Conservation (phyloP, 2,797 vertebrate genomes). For the Selene dorsalis region DNA sequence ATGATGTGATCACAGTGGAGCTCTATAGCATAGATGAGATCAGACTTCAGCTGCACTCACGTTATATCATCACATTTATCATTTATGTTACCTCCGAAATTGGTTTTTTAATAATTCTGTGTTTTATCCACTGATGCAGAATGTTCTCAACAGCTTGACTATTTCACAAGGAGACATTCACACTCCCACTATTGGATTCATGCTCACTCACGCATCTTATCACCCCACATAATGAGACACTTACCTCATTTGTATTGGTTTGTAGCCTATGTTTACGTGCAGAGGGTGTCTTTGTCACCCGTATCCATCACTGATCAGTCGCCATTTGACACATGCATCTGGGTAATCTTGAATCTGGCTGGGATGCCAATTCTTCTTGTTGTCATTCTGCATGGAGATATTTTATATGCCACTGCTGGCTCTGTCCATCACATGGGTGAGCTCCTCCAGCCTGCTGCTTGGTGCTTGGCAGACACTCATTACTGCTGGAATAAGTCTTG, state of each 20-base stretch:
- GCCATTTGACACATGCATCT: slow-evolving; percentile 37
- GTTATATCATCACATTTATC: not conserved
- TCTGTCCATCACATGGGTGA: slow-evolving; percentile 59
- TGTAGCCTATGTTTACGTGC: slow-evolving; percentile 31
- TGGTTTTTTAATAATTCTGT: slow-evolving; percentile 1
- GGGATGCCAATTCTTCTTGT: slow-evolving; percentile 35
- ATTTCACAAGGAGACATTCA: slow-evolving; percentile 25
- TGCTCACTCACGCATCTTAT: slow-evolving; percentile 36
- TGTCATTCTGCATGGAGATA: slow-evolving; percentile 43
- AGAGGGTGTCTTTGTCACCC: slow-evolving; percentile 31
- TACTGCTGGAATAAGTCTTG: slow-evolving; percentile 63
- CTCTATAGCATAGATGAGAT: not conserved
- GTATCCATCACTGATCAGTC: slow-evolving; percentile 49
- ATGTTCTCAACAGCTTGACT: slow-evolving; percentile 13
- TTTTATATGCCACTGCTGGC: slow-evolving; percentile 22
- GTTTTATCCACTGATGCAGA: slow-evolving; percentile 2
- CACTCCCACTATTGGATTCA: slow-evolving; percentile 15
- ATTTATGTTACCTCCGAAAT: slow-evolving; percentile 16
- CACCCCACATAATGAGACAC: slow-evolving; percentile 35
- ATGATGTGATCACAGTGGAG: not conserved
- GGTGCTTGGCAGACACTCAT: slow-evolving; percentile 66
- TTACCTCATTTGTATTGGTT: slow-evolving; percentile 45
- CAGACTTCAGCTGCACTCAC: not conserved
- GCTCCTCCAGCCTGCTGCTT: slow-evolving; percentile 57
- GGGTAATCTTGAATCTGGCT: slow-evolving; percentile 37